phyloP scores from a whole-genome alignment of 2,888 invertebrate species.

The Callyntrura sp. region DNA sequence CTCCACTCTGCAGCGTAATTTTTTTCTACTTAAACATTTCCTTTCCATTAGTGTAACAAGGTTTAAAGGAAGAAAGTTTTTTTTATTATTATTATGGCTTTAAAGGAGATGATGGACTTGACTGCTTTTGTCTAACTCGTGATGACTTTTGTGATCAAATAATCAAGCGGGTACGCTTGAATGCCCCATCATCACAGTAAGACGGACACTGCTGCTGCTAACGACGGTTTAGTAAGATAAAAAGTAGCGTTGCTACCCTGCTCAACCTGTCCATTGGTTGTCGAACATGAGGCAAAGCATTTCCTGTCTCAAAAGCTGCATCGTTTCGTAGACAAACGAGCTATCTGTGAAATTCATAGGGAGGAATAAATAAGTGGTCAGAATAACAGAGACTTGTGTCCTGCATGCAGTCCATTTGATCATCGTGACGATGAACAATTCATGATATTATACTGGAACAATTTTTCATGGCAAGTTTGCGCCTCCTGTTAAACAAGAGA shows the following conservation, averaged over 20 bases:
- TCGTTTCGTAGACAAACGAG: background rate
- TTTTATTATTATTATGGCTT: conserved; percentile 15
- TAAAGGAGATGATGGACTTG: conserved; percentile 20
- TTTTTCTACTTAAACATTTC: conserved; percentile 58
- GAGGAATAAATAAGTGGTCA: background rate
- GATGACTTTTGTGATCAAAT: conserved; percentile 32
- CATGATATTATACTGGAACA: conserved; percentile 25
- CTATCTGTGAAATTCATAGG: background rate
- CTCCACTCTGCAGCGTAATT: background rate
- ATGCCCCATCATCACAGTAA: background rate
- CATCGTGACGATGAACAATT: background rate
- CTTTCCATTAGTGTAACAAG: conserved; percentile 71
- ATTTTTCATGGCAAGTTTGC: conserved; percentile 34
- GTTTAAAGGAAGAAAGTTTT: conserved; percentile 39
- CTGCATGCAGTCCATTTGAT: conserved; percentile 5
- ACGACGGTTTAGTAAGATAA: conserved; percentile 6
- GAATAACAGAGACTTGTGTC: background rate
- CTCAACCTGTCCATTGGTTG: conserved; percentile 25
- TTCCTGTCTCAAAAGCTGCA: conserved; percentile 2
- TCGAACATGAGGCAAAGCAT: conserved; percentile 7
- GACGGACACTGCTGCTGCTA: background rate
- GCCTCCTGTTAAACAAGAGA: background rate
- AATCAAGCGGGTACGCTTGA: background rate
- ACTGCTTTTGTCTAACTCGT: conserved; percentile 20
- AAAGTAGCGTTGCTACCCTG: background rate